Base-by-base conservation (phyloP, 2,888 invertebrate genomes). In the Coenonympha glycerion region DNA sequence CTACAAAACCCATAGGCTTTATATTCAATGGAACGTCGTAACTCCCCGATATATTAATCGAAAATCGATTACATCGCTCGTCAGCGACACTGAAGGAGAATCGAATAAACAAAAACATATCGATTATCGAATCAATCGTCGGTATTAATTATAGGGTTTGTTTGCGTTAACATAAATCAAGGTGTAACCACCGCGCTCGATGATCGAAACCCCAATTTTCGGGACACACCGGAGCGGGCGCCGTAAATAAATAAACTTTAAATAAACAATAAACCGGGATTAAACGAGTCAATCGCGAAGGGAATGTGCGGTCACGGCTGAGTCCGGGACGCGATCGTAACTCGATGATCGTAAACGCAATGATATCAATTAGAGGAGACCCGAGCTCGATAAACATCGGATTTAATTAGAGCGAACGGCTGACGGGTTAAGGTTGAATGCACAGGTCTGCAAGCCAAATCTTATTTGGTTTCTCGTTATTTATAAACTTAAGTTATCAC, bases 371-470 rank as follows among this genome's bases (percentile, higher is more conserved):
- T 86, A 86, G 85, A 83, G 75, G 76, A 67, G 69, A 71, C 76
- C 70, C 73, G 75, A 75, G 77, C 76, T 75, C 84, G 83, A 85
- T 86, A 85, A 84, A 84, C 82, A 79, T 85, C 85, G 74, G 76
- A 80, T 84, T 85, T 86, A 86, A 86, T 86, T 86, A 86, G 82
- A 81, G 85, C 84, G 86, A 85, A 85, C 85, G 84, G 79, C 85
- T 83, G 85, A 83, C 81, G 80, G 79, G 74, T 82, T 85, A 85
- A 85, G 84, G 85, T 84, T 82, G 78, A 83, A 80, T 82, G 79
- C 76, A 77, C 13, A 30, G 8, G 30, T n/a, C n/a, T n/a, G n/a
- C n/a, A n/a, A n/a, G n/a, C n/a, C n/a, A n/a, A n/a, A n/a, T n/a
- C n/a, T n/a, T n/a, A n/a, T n/a, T n/a, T n/a, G n/a, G n/a, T n/a